Conservation (phyloP, 2,113 vertebrate species). For the Daboia siamensis region DNA sequence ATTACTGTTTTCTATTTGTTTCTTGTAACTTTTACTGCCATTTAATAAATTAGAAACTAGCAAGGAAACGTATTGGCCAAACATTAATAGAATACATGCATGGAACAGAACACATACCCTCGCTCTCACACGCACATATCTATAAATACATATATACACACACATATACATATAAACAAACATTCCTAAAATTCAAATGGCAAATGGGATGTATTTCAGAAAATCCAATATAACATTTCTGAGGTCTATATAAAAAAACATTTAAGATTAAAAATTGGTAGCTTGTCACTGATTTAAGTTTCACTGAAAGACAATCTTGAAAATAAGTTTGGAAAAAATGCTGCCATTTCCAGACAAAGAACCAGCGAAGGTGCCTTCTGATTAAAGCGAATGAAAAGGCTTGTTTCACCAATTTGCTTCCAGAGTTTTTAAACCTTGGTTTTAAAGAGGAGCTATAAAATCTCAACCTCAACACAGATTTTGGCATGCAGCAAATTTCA, state of each 20-base stretch:
- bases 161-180: conserved; percentile 63
- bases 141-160: conserved; percentile 73
- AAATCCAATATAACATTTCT: conserved; percentile 65
- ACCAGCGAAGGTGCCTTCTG: conserved; percentile 39
- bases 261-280: conserved; percentile 52
- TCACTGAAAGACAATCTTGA: conserved; percentile 47
- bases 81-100: conserved; percentile 73
- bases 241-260: conserved; percentile 43
- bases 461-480: conserved; percentile 52
- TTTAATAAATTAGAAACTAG: conserved; percentile 72
- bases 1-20: conserved; percentile 65
- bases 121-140: conserved; percentile 76
- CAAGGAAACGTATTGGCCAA: conserved; percentile 70
- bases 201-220: conserved; percentile 66
- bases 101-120: conserved; percentile 70
- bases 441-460: conserved; percentile 57
- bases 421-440: conserved; percentile 54
- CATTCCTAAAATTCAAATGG: conserved; percentile 75
- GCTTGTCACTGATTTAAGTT: conserved; percentile 48
- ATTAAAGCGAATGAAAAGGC: conserved; percentile 47
- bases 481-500: conserved; percentile 59
- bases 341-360: conserved; percentile 14
- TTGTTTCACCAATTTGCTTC: neutral
- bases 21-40: conserved; percentile 62
- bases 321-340: neutral